A percentile compares a stretch with the other conserved stretches of the same genome.
These are phyloP conservation scores for Cirrhinus mrigala DNA, from an alignment of 2,797 vertebrate genomes.

Conservation along the genomic window DNA sequence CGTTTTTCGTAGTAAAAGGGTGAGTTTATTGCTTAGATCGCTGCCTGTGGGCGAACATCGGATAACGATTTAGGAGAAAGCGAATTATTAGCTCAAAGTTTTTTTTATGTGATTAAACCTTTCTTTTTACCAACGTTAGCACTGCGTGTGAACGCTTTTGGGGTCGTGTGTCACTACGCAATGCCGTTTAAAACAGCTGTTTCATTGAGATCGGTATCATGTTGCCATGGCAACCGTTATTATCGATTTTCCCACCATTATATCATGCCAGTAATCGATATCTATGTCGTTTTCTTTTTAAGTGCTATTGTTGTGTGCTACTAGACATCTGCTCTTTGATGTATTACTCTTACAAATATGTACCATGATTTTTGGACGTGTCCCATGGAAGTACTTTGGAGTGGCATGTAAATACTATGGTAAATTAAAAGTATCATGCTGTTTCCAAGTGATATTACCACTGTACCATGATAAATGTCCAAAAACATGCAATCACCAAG, in stretches of 20 bases:
- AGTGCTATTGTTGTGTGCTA: neutral
- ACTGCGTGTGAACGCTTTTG: no score
- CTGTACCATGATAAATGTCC: neutral
- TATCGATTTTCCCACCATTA: slow-evolving; percentile 11
- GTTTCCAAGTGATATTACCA: neutral
- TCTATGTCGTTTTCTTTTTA: neutral
- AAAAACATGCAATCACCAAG: neutral
- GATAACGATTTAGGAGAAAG: neutral
- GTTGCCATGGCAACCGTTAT: slow-evolving; percentile 38
- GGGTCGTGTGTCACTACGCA: neutral
- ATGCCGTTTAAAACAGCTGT: neutral
- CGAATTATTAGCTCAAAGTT: neutral
- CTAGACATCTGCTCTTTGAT: neutral
- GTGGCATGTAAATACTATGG: neutral
- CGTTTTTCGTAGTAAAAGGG: slow-evolving; percentile 98
- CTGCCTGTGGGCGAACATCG: neutral
- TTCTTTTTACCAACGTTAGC: neutral
- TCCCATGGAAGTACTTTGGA: neutral
- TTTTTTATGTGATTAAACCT: neutral
- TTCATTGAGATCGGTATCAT: slow-evolving; percentile 13
- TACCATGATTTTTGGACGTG: neutral
- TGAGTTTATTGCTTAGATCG: slow-evolving; percentile 70
- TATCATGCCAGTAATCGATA: slow-evolving; percentile 8
- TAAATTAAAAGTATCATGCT: neutral
- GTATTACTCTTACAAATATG: neutral